Evolutionary conservation across 2,113 vertebrate species (phyloP).

Genomic region (Neogobius melanostomus): DNA sequence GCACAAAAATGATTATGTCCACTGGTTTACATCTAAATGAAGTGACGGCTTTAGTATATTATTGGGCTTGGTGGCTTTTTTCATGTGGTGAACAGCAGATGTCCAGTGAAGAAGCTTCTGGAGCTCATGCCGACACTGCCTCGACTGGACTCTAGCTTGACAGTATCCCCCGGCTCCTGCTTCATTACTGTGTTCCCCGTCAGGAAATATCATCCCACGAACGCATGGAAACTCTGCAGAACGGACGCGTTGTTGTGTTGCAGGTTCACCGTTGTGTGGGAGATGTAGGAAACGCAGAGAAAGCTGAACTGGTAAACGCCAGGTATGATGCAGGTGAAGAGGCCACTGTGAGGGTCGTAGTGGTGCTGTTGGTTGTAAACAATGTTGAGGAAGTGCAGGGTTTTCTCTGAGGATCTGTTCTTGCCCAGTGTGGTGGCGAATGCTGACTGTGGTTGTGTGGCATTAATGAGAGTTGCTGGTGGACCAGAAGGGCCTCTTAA

Average conservation of each 20-base stretch:
- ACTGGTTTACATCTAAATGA: background rate
- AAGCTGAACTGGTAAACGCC: conserved; percentile 53
- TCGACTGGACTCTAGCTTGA: conserved; percentile 16
- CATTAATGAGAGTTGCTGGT: conserved; percentile 6
- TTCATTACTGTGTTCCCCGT: conserved; percentile 18
- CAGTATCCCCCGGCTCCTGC: conserved; percentile 21
- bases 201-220: background rate
- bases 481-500: conserved; percentile 28
- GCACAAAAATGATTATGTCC: background rate
- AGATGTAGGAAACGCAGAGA: background rate
- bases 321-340: conserved; percentile 28
- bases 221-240: background rate
- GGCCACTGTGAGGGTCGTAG: conserved; percentile 20
- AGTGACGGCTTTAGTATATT: background rate
- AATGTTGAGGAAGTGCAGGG: conserved; percentile 14
- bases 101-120: conserved; percentile 41
- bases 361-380: conserved; percentile 47
- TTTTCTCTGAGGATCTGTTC: conserved; percentile 2
- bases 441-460: conserved; percentile 30
- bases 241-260: background rate
- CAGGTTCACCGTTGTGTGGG: background rate
- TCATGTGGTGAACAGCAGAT: conserved; percentile 26
- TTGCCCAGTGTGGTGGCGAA: conserved; percentile 31
- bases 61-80: background rate
- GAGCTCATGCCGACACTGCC: conserved; percentile 18